These are phyloP conservation scores for Zaprionus gabonicus DNA, from an alignment of 1,140 invertebrate genomes.

Conservation along the genomic window DNA sequence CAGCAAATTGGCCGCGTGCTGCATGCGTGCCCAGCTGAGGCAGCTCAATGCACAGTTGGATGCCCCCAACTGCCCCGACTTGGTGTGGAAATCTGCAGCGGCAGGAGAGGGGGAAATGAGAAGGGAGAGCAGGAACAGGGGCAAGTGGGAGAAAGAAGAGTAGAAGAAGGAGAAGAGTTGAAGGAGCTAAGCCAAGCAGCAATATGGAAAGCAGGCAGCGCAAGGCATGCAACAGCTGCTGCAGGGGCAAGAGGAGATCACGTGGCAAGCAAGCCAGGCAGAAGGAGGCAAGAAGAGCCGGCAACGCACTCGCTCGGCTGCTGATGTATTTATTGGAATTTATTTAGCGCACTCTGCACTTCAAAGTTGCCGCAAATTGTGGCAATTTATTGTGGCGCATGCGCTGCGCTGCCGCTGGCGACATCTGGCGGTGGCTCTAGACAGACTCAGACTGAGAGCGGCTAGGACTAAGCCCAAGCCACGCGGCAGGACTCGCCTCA, in stretches of 20 bases:
- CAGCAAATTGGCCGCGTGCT: conserved; percentile 69
- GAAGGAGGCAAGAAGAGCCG: background rate
- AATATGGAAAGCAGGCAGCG: background rate
- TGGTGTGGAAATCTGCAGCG: background rate
- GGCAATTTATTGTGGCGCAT: conserved; percentile 54
- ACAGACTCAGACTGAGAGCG: conserved; percentile 50
- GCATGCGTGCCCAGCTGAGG: conserved; percentile 7
- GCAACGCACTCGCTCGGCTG: conserved; percentile 19
- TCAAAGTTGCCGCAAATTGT: conserved; percentile 64
- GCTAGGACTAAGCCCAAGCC: conserved; percentile 44
- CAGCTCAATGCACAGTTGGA: background rate
- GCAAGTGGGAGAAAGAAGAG: too few species aligned
- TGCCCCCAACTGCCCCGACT: background rate
- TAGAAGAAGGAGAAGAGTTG: background rate
- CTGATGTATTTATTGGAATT: conserved; percentile 81
- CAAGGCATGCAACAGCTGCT: background rate
- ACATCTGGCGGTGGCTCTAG: conserved; percentile 66
- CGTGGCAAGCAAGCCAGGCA: too few species aligned
- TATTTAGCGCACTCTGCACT: conserved; percentile 60
- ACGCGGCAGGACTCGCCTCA: conserved; percentile 34
- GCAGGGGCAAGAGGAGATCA: background rate
- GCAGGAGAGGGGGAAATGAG: background rate
- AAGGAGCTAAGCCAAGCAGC: background rate
- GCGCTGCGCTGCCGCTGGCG: conserved; percentile 49
- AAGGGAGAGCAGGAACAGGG: background rate